Conservation (phyloP, 2,888 invertebrate species). For the Coenonympha glycerion region DNA sequence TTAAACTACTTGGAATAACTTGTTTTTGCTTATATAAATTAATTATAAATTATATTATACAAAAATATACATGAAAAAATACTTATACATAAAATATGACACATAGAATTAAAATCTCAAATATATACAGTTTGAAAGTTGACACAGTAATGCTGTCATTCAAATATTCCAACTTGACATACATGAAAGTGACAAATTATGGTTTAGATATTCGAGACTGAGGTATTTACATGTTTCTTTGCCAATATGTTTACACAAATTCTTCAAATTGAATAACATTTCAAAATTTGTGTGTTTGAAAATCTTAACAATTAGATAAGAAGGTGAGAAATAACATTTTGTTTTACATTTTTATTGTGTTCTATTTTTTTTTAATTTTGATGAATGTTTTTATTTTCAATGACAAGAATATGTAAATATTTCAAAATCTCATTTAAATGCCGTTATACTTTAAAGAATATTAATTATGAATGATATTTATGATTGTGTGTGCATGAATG, state of each 20-base stretch:
- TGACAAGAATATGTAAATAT: conserved; percentile 1
- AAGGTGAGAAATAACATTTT: neutral
- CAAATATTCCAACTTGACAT: too few species aligned
- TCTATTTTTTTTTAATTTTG: neutral
- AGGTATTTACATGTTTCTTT: conserved; percentile 3
- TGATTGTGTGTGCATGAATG: conserved; percentile 3
- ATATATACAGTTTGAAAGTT: too few species aligned
- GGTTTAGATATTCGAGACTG: neutral
- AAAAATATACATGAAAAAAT: too few species aligned
- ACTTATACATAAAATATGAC: too few species aligned
- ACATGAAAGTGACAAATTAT: neutral
- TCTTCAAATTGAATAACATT: too few species aligned
- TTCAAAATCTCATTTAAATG: neutral
- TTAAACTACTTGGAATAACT: too few species aligned
- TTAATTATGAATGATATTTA: neutral
- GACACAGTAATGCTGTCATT: too few species aligned
- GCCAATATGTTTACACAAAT: neutral
- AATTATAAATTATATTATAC: too few species aligned
- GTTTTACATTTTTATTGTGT: neutral
- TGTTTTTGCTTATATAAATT: too few species aligned
- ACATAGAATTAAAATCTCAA: too few species aligned
- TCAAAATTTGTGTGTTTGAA: too few species aligned
- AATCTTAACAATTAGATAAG: neutral
- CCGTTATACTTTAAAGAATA: too few species aligned
- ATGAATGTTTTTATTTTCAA: neutral